Conservation (phyloP, 1,140 invertebrate genomes). For the Triops cancriformis region DNA sequence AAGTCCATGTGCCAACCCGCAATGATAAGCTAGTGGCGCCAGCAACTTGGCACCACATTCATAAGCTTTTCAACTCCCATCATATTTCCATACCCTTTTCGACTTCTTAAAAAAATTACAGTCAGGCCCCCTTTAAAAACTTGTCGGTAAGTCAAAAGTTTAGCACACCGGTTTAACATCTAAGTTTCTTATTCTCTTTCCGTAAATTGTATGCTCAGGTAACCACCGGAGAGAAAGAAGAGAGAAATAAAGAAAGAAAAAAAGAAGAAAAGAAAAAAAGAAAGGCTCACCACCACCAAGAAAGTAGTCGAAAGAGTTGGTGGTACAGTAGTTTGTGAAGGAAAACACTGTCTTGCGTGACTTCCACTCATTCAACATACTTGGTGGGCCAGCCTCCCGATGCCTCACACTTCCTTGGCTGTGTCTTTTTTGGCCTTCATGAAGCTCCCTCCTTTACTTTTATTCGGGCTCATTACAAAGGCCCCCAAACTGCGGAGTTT, state of each 20-base stretch:
- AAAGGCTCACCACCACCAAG: no score
- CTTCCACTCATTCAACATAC: background rate
- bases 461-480: background rate
- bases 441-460: background rate
- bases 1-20: background rate
- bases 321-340: background rate
- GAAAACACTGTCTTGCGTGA: background rate
- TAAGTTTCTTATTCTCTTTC: background rate
- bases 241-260: no score
- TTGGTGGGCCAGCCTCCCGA: background rate
- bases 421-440: background rate
- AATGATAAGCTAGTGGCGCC: constrained; percentile 3
- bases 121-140: background rate
- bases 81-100: background rate
- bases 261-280: no score
- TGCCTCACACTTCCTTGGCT: constrained; percentile 3
- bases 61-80: constrained; percentile 1
- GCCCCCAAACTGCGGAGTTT: background rate
- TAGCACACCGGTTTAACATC: constrained; percentile 1
- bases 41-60: constrained; percentile 9
- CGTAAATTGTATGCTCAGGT: no score
- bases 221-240: no score
- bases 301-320: background rate
- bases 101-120: background rate
- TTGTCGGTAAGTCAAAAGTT: background rate